Evolutionary conservation across 2,113 vertebrate genomes (phyloP), one percentile per base, ranked within the genome.

Genomic region (Paramormyrops kingsleyae): DNA sequence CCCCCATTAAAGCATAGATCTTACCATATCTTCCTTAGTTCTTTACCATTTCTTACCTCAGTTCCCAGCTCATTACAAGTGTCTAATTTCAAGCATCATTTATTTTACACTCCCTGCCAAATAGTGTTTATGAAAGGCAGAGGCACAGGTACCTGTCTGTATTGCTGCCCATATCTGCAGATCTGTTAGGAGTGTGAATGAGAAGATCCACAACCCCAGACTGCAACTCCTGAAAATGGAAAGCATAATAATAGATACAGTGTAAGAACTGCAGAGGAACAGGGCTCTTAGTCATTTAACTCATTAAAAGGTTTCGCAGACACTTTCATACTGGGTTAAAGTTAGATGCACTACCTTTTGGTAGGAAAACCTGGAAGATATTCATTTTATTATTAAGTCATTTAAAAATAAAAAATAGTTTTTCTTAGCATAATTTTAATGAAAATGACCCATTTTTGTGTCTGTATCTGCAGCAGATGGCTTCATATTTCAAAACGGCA

Each of bases 141-240:
- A 39, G 2, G 27, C 83, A 97, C 96, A 2, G 0, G 4, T 46
- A 97, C 96, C 96, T 95, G 93, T 97, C 96, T 56, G 95, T 96
- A 93, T 97, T 96, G 90, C 95, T 95, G 90, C 96, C 96, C 91
- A 97, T 95, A 90, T 97, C 96, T 86, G 96, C 94, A 90, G 94
- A 94, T 91, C 95, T 94, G 92, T 97, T 97, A 44, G 96, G 96
- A 77, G 96, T 96, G 89, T 93, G 95, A 93, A 97, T 96, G 59
- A 97, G 95, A 80, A 97, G 94, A 90, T 96, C 96, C 91, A 97
- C 96, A 77, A 95, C 95, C 47, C 95, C 95, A 31, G 95, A 95
- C 93, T 97, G 95, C 90, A 97, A 89, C 93, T 97, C 96, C 96
- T 97, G 91, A 80, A 88, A 21, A 91, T 0, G 89, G 3, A 59